Conservation (phyloP, 2,113 vertebrate species). For the Tetraodon nigroviridis region DNA sequence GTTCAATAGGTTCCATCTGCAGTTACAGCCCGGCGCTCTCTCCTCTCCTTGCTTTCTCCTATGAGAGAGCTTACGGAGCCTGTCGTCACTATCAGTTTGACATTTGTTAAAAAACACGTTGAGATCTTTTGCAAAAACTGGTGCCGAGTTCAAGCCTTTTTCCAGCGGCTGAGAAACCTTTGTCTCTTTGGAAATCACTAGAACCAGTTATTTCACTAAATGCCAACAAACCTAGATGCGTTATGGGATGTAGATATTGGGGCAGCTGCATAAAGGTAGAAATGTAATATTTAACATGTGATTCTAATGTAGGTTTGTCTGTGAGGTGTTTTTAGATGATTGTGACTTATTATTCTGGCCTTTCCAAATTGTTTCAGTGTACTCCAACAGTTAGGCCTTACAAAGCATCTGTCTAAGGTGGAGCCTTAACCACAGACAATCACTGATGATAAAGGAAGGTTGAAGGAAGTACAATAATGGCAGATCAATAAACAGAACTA, state of each 20-base stretch:
- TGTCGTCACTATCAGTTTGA: conserved; percentile 33
- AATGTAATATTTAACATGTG: conserved; percentile 30
- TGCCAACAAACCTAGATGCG: conserved; percentile 14
- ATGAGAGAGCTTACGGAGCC: conserved; percentile 21
- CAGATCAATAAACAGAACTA: conserved; percentile 20
- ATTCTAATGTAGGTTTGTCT: conserved; percentile 20
- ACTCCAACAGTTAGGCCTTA: conserved; percentile 57
- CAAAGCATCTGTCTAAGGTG: conserved; percentile 24
- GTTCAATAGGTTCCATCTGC: conserved; percentile 21
- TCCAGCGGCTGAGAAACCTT: conserved; percentile 17
- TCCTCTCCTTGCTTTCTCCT: conserved; percentile 23
- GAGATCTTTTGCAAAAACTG: conserved; percentile 27
- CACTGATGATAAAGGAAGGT: conserved; percentile 6
- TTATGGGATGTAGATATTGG: conserved; percentile 17
- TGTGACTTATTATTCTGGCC: conserved; percentile 17
- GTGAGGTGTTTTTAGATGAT: conserved; percentile 27
- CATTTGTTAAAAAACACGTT: conserved; percentile 34
- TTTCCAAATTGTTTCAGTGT: conserved; percentile 21
- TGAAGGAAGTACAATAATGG: conserved; percentile 13
- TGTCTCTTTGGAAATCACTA: conserved; percentile 29
- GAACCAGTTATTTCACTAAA: conserved; percentile 7
- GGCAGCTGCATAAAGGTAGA: conserved; percentile 43
- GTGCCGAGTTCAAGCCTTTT: conserved; percentile 18
- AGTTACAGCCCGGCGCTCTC: conserved; percentile 24
- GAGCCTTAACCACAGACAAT: conserved; percentile 61